These are phyloP conservation scores for Syrphus vitripennis DNA, from an alignment of 2,888 invertebrate species.

Conservation along the genomic window DNA sequence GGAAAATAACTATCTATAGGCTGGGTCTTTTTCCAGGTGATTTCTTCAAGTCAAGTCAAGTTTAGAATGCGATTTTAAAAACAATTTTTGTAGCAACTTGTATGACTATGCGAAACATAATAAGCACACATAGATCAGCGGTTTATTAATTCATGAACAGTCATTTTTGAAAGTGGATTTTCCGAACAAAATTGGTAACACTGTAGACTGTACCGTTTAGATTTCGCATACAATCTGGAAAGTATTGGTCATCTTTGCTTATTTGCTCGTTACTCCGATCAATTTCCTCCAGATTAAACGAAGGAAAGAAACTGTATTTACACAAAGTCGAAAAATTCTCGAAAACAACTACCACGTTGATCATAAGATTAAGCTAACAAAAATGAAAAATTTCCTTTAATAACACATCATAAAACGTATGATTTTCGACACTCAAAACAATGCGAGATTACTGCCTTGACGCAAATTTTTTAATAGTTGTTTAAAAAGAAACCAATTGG, in stretches of 20 bases:
- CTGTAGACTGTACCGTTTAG: background rate
- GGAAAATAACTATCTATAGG: background rate
- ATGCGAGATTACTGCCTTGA: background rate
- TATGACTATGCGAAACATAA: too few relatives aligned
- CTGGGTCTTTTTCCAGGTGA: background rate
- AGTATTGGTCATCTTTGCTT: background rate
- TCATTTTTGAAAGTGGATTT: too few relatives aligned
- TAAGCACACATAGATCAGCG: too few relatives aligned
- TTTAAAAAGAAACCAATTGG: background rate
- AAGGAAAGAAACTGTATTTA: background rate
- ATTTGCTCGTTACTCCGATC: background rate
- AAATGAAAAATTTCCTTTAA: background rate
- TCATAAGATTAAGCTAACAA: background rate
- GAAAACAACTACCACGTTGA: background rate
- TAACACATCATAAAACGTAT: background rate
- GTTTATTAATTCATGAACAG: too few relatives aligned
- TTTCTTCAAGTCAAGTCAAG: too few relatives aligned
- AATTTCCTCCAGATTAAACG: background rate
- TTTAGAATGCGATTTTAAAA: too few relatives aligned
- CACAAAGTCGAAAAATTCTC: background rate
- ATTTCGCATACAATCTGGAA: background rate
- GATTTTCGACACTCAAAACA: background rate
- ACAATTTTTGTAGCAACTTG: too few relatives aligned
- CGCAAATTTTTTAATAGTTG: background rate
- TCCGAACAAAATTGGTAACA: background rate